phyloP scores from a whole-genome alignment of 2,888 invertebrate species.

The Orchesellides sinensis region DNA sequence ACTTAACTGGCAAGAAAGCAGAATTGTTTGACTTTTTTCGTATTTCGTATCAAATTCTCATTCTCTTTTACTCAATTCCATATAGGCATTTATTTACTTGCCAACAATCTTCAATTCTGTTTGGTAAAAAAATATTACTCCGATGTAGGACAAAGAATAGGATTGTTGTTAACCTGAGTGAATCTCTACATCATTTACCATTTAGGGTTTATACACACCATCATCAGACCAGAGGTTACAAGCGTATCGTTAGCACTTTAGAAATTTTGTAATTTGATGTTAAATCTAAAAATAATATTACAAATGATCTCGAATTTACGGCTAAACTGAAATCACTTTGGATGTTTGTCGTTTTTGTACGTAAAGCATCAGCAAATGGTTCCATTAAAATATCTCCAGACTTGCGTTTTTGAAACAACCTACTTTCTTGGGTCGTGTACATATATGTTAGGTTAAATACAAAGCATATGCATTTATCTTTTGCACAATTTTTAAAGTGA shows the following conservation, averaged over 20 bases:
- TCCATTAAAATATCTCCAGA: no score
- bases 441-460: no score
- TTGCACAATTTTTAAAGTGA: no score
- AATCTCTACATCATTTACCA: neutral
- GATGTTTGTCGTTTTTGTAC: no score
- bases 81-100: no score
- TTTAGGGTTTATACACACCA: constrained; percentile 9
- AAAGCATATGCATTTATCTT: no score
- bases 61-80: neutral
- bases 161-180: neutral
- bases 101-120: neutral
- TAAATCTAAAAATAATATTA: constrained; percentile 6
- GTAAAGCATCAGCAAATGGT: no score
- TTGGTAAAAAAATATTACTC: neutral
- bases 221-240: neutral
- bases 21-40: neutral
- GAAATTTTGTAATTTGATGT: neutral
- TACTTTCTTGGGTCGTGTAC: no score
- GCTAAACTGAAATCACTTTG: no score
- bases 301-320: no score
- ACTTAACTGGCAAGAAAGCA: no score
- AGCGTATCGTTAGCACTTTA: neutral
- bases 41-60: neutral
- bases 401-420: no score
- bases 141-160: neutral